These are phyloP conservation scores for Pholis gunnellus DNA, from an alignment of 2,113 vertebrate genomes.

Conservation along the genomic window DNA sequence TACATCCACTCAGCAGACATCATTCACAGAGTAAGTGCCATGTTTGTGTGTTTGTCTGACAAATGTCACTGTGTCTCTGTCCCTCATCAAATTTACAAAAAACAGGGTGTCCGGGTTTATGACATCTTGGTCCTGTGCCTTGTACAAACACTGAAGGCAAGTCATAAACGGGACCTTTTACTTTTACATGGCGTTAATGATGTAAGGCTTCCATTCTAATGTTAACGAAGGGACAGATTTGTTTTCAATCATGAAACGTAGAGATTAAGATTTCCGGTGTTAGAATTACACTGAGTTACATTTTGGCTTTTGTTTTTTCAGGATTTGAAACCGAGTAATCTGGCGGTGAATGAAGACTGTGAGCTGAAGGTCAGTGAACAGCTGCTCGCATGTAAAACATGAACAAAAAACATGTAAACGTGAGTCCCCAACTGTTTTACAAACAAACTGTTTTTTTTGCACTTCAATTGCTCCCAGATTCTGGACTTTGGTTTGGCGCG, in stretches of 20 bases:
- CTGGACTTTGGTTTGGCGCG: constrained; percentile 98
- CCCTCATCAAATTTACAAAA: not conserved
- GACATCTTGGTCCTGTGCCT: constrained; percentile 7
- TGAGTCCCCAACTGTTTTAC: not conserved
- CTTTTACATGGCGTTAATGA: constrained; percentile 6
- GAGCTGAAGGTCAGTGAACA: constrained; percentile 91
- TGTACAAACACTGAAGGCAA: constrained; percentile 45
- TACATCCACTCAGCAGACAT: constrained; percentile 99
- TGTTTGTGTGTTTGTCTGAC: not conserved
- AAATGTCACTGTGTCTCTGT: constrained; percentile 11
- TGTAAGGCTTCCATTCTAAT: constrained; percentile 3
- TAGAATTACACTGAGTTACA: not conserved
- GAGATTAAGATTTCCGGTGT: not conserved
- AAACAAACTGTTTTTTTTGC: not conserved
- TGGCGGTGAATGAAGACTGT: constrained; percentile 99
- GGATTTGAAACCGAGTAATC: constrained; percentile 98
- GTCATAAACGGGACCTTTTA: constrained; percentile 33
- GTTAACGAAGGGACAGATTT: not conserved
- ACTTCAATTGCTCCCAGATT: constrained; percentile 83
- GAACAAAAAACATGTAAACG: not conserved
- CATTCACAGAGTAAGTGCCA: constrained; percentile 95
- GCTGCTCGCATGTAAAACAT: constrained; percentile 5
- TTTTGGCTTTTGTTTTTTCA: constrained; percentile 64
- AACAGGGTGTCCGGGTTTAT: constrained; percentile 26
- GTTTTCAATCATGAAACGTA: not conserved